Evolutionary conservation across 2,888 invertebrate genomes (phyloP).

Genomic region (Drosophila percnosoma): DNA sequence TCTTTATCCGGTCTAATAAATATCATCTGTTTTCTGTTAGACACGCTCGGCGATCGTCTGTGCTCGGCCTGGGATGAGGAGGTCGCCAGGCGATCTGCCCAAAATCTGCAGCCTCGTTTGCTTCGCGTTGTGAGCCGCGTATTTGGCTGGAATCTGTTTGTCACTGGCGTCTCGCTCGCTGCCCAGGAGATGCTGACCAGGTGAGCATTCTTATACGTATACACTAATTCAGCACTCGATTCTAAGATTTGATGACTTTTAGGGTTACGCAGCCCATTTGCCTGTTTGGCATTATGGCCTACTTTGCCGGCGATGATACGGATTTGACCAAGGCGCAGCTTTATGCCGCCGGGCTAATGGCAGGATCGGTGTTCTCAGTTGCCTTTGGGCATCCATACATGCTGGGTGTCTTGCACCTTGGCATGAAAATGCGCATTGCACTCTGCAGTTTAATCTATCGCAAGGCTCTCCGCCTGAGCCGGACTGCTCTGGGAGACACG

Average conservation of each 20-base stretch:
- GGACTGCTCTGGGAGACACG: slow-evolving; percentile 90
- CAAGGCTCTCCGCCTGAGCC: slow-evolving; percentile 88
- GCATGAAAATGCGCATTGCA: slow-evolving; percentile 89
- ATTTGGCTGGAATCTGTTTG: slow-evolving; percentile 87
- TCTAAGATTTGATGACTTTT: slow-evolving; percentile 27
- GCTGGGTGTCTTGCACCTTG: slow-evolving; percentile 88
- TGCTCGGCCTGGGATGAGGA: slow-evolving; percentile 87
- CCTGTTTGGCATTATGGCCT: slow-evolving; percentile 87
- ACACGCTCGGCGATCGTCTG: slow-evolving; percentile 87
- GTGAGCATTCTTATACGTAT: slow-evolving; percentile 47
- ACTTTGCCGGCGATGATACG: slow-evolving; percentile 84
- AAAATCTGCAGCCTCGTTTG: slow-evolving; percentile 84
- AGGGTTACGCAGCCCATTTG: slow-evolving; percentile 88
- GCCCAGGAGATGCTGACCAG: slow-evolving; percentile 87
- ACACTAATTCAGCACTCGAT: not conserved
- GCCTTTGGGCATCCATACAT: slow-evolving; percentile 94
- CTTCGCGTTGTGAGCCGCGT: slow-evolving; percentile 85
- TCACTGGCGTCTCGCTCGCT: slow-evolving; percentile 87
- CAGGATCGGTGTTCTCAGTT: slow-evolving; percentile 90
- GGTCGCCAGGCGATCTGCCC: slow-evolving; percentile 71
- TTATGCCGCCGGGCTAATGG: slow-evolving; percentile 90
- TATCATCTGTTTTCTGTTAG: slow-evolving; percentile 52
- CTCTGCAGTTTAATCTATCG: slow-evolving; percentile 89
- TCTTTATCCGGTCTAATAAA: not conserved
- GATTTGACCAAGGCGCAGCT: slow-evolving; percentile 87